Evolutionary conservation across 1,140 invertebrate species (phyloP).

Genomic region (Aphaenogaster ashmeadi): DNA sequence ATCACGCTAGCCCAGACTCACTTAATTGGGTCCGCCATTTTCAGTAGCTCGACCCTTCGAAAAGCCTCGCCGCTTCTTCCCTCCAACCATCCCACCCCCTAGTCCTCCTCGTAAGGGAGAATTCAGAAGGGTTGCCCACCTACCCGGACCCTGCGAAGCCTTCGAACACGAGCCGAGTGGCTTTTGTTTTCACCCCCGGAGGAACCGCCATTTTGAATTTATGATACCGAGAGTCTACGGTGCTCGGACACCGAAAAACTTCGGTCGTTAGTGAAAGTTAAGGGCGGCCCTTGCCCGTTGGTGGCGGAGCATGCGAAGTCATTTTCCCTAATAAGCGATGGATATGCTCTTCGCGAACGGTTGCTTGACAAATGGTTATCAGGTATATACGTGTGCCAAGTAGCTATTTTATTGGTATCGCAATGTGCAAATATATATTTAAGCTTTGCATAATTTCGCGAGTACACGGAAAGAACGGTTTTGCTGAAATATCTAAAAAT

Average conservation of each 20-base stretch:
- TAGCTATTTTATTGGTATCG: neutral
- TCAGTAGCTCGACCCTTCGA: conserved; percentile 84
- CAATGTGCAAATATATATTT: neutral
- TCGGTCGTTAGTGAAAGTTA: conserved; percentile 86
- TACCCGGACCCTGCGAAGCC: conserved; percentile 59
- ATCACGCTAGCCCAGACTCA: conserved; percentile 80
- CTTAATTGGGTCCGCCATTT: conserved; percentile 87
- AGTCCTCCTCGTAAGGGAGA: conserved; percentile 63
- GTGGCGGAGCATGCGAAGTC: conserved; percentile 71
- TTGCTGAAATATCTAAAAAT: too few species aligned
- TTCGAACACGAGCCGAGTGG: conserved; percentile 77
- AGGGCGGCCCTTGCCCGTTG: conserved; percentile 68
- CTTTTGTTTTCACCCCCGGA: conserved; percentile 86
- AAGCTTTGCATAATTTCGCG: neutral
- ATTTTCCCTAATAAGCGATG: conserved; percentile 73
- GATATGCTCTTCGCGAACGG: conserved; percentile 61
- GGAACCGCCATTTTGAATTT: conserved; percentile 87
- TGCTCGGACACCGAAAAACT: conserved; percentile 86
- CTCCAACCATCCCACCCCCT: conserved; percentile 52
- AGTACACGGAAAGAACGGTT: too few species aligned
- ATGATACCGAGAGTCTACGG: conserved; percentile 84
- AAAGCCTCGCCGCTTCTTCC: conserved; percentile 75
- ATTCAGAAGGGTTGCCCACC: conserved; percentile 85
- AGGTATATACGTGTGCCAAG: neutral
- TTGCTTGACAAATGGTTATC: conserved; percentile 55